Evolutionary conservation across 2,888 invertebrate genomes (phyloP), one percentile per base, ranked within the genome.

Genomic region (Hemithea aestivaria): DNA sequence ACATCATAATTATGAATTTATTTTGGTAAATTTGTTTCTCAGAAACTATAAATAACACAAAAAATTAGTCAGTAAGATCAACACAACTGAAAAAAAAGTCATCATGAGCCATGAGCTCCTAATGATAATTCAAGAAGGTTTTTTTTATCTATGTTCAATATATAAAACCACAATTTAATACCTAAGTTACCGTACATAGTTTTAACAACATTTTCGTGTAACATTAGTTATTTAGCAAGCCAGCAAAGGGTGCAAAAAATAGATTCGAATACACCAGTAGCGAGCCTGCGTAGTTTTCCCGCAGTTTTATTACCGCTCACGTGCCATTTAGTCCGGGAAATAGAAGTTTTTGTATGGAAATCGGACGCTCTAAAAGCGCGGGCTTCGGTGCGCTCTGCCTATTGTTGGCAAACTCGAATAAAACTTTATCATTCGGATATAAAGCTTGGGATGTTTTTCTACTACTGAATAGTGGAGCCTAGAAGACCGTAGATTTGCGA

Each of bases 281-380:
- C 58, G 60, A 57, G 66, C 62, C 66, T 58, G 64, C 58, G 70
- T 75, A 81, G 76, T 81, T 82, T 75, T 68, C 70, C 74, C 78
- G 77, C 66, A 78, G 73, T 82, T 87, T 85, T 84, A 87, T 85
- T 76, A 74, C 58, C 79, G 76, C 82, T 82, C 81, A 78, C 85
- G 84, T 83, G 80, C 77, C 87, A 87, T 87, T 85, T 87, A 83
- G 75, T 56, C 62, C 76, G 80, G 87, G 87, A 87, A 87, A 85
- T 87, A 79, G 83, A 78, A 83, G 85, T 83, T 85, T 84, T 84
- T 85, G 80, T 78, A 87, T 84, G 84, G 73, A 83, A 85, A 84
- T 87, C 80, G 82, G 82, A 81, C 78, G 83, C 77, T 79, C 75
- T 82, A 82, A 80, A 72, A 70, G 69, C 61, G 69, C 70, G 69